Conservation (phyloP, 1,140 invertebrate species). For the Lepidurus packardi region DNA sequence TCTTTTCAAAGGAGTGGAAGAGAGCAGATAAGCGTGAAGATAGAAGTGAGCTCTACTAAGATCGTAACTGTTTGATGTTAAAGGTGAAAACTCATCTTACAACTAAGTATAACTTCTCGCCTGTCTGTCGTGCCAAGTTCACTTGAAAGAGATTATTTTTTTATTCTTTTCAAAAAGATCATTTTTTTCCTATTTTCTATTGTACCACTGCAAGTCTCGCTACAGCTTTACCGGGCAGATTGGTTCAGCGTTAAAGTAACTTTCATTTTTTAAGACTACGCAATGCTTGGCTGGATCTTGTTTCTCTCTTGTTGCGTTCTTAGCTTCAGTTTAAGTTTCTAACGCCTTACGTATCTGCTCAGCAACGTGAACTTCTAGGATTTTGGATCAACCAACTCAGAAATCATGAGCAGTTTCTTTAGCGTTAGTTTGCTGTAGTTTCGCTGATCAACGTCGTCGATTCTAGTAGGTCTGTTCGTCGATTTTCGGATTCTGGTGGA, state of each 20-base stretch:
- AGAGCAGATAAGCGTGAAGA: not conserved
- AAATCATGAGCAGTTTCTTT: no score
- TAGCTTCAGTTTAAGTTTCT: not conserved
- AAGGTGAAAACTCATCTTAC: not conserved
- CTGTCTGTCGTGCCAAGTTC: no score
- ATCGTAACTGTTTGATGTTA: not conserved
- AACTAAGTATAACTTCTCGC: no score
- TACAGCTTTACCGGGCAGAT: not conserved
- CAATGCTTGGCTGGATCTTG: conserved; percentile 1
- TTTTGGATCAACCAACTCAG: no score
- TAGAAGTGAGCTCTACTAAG: not conserved
- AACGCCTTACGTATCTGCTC: not conserved
- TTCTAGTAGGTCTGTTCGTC: not conserved
- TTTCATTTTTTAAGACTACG: not conserved
- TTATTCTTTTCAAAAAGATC: no score
- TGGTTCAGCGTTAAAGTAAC: not conserved
- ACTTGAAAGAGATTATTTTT: no score
- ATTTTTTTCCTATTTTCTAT: no score
- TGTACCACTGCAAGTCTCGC: no score
- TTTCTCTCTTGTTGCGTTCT: not conserved
- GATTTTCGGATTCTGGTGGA: not conserved
- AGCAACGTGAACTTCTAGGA: no score
- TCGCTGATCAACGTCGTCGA: no score
- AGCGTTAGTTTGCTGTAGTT: no score
- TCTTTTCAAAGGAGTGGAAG: not conserved